Percentiles rank a stretch among this genome's conserved stretches.
Evolutionary conservation across 30 jellyfish, hydroid and myxozoan species (phyloP).

Genomic region (Hydra vulgaris): DNA sequence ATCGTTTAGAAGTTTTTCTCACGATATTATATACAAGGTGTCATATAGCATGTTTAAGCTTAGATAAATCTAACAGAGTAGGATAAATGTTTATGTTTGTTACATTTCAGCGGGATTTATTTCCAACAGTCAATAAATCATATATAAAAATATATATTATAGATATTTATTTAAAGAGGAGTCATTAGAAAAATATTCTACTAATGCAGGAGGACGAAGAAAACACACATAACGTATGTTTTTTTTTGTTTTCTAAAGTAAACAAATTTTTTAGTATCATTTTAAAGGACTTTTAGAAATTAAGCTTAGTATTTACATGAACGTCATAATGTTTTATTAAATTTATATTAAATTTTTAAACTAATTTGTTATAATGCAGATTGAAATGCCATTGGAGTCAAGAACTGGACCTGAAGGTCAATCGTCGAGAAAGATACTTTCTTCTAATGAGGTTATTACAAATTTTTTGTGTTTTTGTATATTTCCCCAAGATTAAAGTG

Average conservation of each 20-base stretch:
- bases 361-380: background rate
- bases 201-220: background rate
- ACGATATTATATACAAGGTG: background rate
- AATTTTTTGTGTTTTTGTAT: background rate
- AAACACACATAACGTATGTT: background rate
- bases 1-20: background rate
- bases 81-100: background rate
- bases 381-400: slow-evolving; percentile 20
- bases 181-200: background rate
- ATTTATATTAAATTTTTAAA: no score
- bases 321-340: no score
- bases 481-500: no score
- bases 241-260: background rate
- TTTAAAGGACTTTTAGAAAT: no score
- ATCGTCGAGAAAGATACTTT: slow-evolving; percentile 20
- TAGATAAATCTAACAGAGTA: background rate
- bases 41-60: background rate
- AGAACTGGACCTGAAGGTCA: slow-evolving; percentile 36
- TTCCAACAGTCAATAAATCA: background rate
- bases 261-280: background rate
- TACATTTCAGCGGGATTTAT: background rate
- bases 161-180: background rate
- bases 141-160: no score
- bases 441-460: slow-evolving; percentile 1
- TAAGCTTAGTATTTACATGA: no score